These are phyloP conservation scores for Odontocolon sp. DNA, from an alignment of 2,888 invertebrate species.

Conservation along the genomic window DNA sequence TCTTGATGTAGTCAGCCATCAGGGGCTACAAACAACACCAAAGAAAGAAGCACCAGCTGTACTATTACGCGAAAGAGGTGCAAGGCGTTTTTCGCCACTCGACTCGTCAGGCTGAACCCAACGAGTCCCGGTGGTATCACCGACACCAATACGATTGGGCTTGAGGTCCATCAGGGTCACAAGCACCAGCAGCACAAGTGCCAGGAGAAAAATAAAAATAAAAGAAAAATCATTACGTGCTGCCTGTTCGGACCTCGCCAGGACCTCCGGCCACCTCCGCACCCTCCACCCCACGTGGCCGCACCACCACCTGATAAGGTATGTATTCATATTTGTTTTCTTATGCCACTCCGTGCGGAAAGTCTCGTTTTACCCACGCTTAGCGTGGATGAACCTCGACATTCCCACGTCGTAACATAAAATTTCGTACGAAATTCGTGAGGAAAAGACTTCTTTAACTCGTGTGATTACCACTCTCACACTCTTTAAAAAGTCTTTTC, in stretches of 20 bases:
- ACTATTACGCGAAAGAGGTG: constrained; percentile 57
- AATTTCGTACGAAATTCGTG: too few species aligned
- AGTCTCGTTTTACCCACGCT: too few species aligned
- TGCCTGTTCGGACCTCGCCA: constrained; percentile 59
- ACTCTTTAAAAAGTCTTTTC: too few species aligned
- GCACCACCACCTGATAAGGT: constrained; percentile 79
- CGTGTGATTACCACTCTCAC: too few species aligned
- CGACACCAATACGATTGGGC: constrained; percentile 40
- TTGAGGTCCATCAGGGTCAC: constrained; percentile 40
- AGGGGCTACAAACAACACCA: constrained; percentile 15
- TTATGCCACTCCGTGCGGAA: too few species aligned
- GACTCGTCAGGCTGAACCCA: constrained; percentile 71
- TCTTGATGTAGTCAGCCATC: constrained; percentile 71
- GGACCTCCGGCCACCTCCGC: constrained; percentile 71
- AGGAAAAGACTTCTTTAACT: too few species aligned
- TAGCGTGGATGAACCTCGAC: too few species aligned
- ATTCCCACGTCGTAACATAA: too few species aligned
- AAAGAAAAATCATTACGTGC: constrained; percentile 48
- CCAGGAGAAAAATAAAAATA: constrained; percentile 44
- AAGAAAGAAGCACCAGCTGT: constrained; percentile 17
- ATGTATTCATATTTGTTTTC: neutral
- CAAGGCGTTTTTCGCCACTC: constrained; percentile 66
- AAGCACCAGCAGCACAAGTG: constrained; percentile 25
- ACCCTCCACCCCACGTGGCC: constrained; percentile 79
- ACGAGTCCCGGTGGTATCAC: constrained; percentile 68